phyloP scores from a whole-genome alignment of 1,140 invertebrate species.

The Episyrphus balteatus region DNA sequence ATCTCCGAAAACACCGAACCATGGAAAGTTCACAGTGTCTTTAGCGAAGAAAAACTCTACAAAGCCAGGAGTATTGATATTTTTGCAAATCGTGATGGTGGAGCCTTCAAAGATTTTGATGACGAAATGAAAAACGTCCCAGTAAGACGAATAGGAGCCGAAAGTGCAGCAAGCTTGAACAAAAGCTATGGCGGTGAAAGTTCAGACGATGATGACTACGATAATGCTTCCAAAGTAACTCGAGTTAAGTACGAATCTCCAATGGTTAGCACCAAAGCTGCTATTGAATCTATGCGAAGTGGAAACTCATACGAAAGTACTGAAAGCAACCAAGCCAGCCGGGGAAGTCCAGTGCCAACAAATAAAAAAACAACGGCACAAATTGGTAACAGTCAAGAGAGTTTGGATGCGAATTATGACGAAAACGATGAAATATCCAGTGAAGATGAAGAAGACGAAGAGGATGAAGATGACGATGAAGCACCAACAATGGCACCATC shows the following conservation, averaged over 20 bases:
- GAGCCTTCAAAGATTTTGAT: constrained; percentile 32
- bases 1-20: constrained; percentile 7
- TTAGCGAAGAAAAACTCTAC: constrained; percentile 17
- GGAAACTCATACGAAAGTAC: too few relatives aligned
- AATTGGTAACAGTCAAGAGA: constrained; percentile 21
- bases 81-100: constrained; percentile 15
- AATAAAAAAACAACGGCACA: neutral
- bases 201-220: constrained; percentile 8
- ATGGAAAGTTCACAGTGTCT: constrained; percentile 1
- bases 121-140: constrained; percentile 27
- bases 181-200: constrained; percentile 8
- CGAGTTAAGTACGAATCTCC: neutral
- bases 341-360: too few relatives aligned
- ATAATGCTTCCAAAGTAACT: constrained; percentile 21
- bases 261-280: neutral
- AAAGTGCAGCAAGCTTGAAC: neutral
- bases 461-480: neutral
- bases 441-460: constrained; percentile 1
- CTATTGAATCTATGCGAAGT: too few relatives aligned
- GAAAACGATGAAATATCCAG: neutral
- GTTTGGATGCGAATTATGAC: constrained; percentile 13
- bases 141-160: constrained; percentile 8
- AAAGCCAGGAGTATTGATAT: constrained; percentile 35
- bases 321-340: too few relatives aligned
- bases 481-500: constrained; percentile 1